Base-by-base conservation (phyloP, 2,113 vertebrate genomes). In the Paracanthobrama guichenoti region DNA sequence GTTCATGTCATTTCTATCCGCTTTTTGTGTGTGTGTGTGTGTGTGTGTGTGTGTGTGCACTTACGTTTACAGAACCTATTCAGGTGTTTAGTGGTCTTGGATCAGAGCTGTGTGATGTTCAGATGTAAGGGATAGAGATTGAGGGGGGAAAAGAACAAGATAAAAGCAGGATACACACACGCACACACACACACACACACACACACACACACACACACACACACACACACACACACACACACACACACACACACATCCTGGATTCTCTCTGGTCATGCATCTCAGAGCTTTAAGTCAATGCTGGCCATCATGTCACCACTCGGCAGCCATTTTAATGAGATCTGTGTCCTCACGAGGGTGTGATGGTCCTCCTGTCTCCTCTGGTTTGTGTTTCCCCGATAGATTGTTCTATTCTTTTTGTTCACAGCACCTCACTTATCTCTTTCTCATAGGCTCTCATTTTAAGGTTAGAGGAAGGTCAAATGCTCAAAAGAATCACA, bases 331-430 rank as follows among this genome's bases (percentile, higher is more conserved):
- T 87, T 87, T 80, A 87, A 86, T 84, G 71, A 87, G 86, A 76
- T 90, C 82, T 50, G 80, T 77, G 31, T 79, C 90, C 90, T 91
- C 88, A 86, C 86, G 80, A 67, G 80, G 60, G 80, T 50, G 80
- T 88, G 59, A 75, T 77, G 66, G 31, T 79, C 35, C 72, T 87
- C 72, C 88, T 71, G 79, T 77, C 64, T 87, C 20, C 20, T 57
- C 62, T 44, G 79, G 72, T 66, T 74, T 55, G 39, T 81, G 35
- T 85, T 55, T 72, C 6, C 59, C 26, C 44, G 2, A 78, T 84
- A 71, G 57, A 73, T 81, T 42, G 20, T 79, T 64, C 48, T 31
- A 78, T 66, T 83, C 35, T 74, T 64, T 85, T 85, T 85, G 28
- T 72, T 22, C 18, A 46, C 12, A 5, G 53, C 50, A 39, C 39